Evolutionary conservation across 2,797 vertebrate genomes (phyloP).

Genomic region (Eurystomus glaucurus): DNA sequence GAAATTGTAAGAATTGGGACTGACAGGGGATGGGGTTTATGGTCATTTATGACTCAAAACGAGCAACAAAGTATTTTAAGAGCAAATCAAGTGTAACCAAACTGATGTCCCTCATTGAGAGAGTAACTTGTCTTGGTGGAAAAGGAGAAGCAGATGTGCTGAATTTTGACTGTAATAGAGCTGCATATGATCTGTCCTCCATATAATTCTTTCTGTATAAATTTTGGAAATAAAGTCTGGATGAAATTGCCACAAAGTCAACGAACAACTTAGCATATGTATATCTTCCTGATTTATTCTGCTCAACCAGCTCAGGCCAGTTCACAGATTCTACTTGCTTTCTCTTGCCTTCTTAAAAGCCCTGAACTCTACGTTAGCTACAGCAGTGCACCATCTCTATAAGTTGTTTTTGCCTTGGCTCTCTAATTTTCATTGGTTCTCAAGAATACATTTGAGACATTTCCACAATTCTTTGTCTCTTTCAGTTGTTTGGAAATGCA

Average conservation of each 20-base stretch:
- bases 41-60: neutral
- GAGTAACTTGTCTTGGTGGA: neutral
- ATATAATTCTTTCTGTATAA: neutral
- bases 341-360: neutral
- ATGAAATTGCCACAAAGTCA: neutral
- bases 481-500: neutral
- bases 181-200: neutral
- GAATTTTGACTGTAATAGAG: neutral
- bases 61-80: neutral
- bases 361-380: neutral
- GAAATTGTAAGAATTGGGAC: neutral
- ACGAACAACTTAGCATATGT: neutral
- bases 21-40: neutral
- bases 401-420: neutral
- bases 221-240: neutral
- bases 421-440: neutral
- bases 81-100: neutral
- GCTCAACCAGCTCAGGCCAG: neutral
- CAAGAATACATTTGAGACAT: neutral
- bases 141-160: neutral
- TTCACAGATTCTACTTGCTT: neutral
- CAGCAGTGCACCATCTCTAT: neutral
- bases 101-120: neutral
- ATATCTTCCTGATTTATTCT: neutral
- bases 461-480: neutral